Conservation (phyloP, 2,113 vertebrate species). For the Hiodon tergisus region DNA sequence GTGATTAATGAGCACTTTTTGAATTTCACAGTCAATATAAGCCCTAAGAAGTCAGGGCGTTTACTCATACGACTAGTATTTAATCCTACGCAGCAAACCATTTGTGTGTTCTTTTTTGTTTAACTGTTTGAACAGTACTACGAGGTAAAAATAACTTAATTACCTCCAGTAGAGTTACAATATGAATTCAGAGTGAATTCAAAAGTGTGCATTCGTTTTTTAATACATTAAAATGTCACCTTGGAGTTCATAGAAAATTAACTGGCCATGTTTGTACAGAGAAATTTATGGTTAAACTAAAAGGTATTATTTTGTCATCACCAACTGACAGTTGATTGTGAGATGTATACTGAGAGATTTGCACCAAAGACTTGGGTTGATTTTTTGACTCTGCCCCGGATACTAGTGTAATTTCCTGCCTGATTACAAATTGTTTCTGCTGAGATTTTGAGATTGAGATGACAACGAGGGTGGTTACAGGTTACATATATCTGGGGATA, state of each 20-base stretch:
- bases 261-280: background rate
- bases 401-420: background rate
- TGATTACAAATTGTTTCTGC: background rate
- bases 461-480: background rate
- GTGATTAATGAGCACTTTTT: constrained; percentile 45
- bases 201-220: background rate
- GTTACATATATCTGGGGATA: background rate
- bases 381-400: too few species aligned
- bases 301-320: background rate
- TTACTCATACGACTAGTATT: constrained; percentile 19
- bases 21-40: constrained; percentile 44
- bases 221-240: background rate
- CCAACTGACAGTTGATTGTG: background rate
- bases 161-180: background rate
- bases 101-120: background rate
- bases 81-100: background rate
- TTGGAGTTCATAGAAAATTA: too few species aligned
- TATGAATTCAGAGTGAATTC: too few species aligned
- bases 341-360: too few species aligned
- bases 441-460: too few species aligned
- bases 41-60: constrained; percentile 21
- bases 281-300: background rate
- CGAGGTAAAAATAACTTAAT: background rate
- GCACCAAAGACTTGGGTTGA: too few species aligned
- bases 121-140: background rate